phyloP scores from a whole-genome alignment of 2,797 vertebrate species.

The Meda fulgida region DNA sequence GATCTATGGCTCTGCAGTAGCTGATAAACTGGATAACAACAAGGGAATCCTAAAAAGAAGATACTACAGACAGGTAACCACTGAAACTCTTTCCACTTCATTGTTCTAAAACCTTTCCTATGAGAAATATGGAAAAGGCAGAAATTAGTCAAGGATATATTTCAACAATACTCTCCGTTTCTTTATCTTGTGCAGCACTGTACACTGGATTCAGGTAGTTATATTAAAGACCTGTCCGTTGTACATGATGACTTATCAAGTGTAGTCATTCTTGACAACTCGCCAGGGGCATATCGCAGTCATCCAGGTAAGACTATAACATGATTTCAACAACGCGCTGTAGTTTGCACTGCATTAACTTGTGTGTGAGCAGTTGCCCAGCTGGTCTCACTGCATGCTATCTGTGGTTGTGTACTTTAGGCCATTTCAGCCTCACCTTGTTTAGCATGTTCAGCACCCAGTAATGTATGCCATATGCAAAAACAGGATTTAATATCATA shows the following conservation, averaged over 20 bases:
- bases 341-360: background rate
- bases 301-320: constrained; percentile 78
- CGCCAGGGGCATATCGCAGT: constrained; percentile 83
- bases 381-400: constrained; percentile 13
- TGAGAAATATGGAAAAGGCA: background rate
- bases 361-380: background rate
- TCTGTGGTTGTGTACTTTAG: constrained; percentile 3
- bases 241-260: constrained; percentile 84
- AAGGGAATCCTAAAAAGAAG: constrained; percentile 80
- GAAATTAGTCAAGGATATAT: background rate
- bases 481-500: background rate
- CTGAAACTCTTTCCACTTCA: background rate
- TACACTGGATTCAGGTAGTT: constrained; percentile 85
- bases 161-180: background rate
- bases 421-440: background rate
- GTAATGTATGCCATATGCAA: too few relatives aligned
- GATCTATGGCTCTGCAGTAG: constrained; percentile 84
- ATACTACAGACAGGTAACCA: constrained; percentile 82
- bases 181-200: constrained; percentile 75
- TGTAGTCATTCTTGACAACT: constrained; percentile 85
- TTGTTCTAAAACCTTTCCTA: background rate
- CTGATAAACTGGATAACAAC: constrained; percentile 83
- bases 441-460: background rate
- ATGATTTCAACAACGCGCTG: background rate
- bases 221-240: constrained; percentile 84